phyloP scores from a whole-genome alignment of 2,113 vertebrate genomes.

The Alces alces region DNA sequence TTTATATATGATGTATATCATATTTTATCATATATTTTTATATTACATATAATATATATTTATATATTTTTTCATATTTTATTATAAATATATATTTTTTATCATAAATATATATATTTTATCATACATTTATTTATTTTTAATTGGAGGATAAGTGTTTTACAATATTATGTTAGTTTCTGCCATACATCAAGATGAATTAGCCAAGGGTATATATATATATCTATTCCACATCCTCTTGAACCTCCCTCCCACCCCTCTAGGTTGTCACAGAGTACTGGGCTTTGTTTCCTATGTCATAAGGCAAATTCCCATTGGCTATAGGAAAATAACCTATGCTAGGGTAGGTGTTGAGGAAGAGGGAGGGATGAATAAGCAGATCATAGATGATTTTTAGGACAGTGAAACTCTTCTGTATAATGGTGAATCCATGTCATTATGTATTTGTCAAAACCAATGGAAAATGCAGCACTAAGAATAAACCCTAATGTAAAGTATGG shows the following conservation, averaged over 20 bases:
- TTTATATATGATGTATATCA: too few relatives aligned
- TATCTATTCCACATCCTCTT: neutral
- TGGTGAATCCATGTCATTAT: neutral
- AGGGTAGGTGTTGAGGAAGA: neutral
- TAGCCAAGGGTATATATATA: neutral
- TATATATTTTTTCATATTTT: too few relatives aligned
- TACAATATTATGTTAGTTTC: neutral
- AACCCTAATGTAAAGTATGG: neutral
- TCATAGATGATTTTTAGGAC: neutral
- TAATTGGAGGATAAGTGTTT: neutral
- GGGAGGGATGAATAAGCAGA: neutral
- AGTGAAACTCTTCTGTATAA: neutral
- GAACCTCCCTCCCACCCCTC: neutral
- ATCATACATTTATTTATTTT: neutral
- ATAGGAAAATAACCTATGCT: neutral
- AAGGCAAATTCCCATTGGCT: neutral
- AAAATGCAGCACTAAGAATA: neutral
- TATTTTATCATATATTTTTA: too few relatives aligned
- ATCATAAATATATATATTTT: neutral
- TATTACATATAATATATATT: too few relatives aligned
- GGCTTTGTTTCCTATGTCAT: neutral
- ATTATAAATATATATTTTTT: neutral
- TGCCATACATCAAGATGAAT: neutral
- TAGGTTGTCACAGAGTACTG: neutral
- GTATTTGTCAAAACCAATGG: neutral